Evolutionary conservation across 2,797 vertebrate genomes (phyloP).

Genomic region (Ibycter americanus): DNA sequence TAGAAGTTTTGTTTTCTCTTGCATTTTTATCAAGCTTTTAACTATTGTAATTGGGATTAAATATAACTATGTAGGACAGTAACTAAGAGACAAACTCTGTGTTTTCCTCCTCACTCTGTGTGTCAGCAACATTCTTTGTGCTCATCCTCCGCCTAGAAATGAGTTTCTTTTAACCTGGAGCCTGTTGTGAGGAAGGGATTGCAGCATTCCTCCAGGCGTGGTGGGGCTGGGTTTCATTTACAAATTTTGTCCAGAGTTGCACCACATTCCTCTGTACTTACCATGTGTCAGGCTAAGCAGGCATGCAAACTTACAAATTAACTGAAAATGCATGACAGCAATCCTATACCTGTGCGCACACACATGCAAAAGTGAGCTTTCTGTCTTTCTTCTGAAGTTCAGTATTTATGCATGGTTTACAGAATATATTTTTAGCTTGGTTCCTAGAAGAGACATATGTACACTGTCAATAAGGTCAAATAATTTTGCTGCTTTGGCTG

Average conservation of each 20-base stretch:
- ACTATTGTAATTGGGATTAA: neutral
- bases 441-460: neutral
- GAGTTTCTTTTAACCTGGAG: constrained; percentile 20
- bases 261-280: neutral
- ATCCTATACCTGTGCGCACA: neutral
- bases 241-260: constrained; percentile 24
- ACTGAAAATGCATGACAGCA: neutral
- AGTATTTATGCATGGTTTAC: neutral
- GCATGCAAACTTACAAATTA: neutral
- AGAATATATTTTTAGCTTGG: neutral
- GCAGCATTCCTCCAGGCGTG: constrained; percentile 42
- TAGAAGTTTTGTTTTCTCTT: neutral
- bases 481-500: neutral
- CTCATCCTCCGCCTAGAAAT: constrained; percentile 10
- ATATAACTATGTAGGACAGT: neutral
- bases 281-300: neutral
- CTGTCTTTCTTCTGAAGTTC: neutral
- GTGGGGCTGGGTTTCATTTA: constrained; percentile 23
- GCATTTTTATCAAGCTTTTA: neutral
- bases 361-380: neutral
- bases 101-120: neutral
- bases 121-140: constrained; percentile 56
- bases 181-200: constrained; percentile 18
- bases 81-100: neutral
- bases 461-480: neutral